Percentiles rank a stretch among this genome's conserved stretches.
Conservation (phyloP, 2,113 vertebrate genomes). For the Thamnaconus septentrionalis region DNA sequence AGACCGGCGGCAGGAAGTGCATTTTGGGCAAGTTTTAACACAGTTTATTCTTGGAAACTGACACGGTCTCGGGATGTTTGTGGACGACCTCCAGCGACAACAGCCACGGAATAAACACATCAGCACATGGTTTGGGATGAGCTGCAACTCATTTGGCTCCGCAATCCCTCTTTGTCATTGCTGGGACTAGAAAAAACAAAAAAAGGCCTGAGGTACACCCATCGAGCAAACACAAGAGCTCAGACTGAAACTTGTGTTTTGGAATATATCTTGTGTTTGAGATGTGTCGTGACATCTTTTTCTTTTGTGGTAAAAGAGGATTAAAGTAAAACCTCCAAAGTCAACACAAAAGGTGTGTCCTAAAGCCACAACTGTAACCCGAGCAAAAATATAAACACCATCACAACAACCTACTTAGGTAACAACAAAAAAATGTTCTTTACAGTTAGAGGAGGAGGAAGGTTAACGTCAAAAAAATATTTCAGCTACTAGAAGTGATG, state of each 20-base stretch:
- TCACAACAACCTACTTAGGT: neutral
- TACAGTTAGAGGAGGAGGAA: too few relatives aligned
- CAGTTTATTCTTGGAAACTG: conserved; percentile 28
- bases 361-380: too few relatives aligned
- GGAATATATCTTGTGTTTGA: too few relatives aligned
- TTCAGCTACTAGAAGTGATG: too few relatives aligned
- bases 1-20: conserved; percentile 42
- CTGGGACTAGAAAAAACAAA: neutral
- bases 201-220: neutral
- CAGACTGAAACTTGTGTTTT: neutral
- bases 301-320: too few relatives aligned
- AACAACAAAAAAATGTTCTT: too few relatives aligned
- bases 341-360: too few relatives aligned
- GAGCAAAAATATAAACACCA: neutral
- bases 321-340: too few relatives aligned
- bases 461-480: too few relatives aligned
- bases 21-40: conserved; percentile 49
- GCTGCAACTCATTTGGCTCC: neutral
- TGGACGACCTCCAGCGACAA: conserved; percentile 13
- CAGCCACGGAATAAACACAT: conserved; percentile 12
- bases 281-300: too few relatives aligned
- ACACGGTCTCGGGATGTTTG: conserved; percentile 32
- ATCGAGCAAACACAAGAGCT: neutral
- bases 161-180: conserved; percentile 15
- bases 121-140: conserved; percentile 7